Evolutionary conservation across 2,888 invertebrate species (phyloP), one percentile per base, ranked within the genome.

Genomic region (Arge pagana): DNA sequence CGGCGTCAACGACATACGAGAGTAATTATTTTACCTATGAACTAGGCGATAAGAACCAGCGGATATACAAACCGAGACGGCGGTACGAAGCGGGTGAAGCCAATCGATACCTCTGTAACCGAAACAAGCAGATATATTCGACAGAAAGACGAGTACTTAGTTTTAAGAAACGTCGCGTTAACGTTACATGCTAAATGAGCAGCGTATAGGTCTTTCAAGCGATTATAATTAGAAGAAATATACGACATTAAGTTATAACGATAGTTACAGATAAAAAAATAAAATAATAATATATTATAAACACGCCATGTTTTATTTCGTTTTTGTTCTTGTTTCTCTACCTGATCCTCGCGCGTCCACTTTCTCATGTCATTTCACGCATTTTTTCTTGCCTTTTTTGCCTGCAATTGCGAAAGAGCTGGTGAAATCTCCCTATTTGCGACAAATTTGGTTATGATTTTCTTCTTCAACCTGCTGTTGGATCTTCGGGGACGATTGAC

Each of bases 1-100:
- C 50, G 50, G 35, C 30, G 43, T 42, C 2, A 51, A 36, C 43
- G 50, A 51, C 50, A 31, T 26, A n/a, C 28, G 28, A 45, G 36
- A 51, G 35, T 51, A 51, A 51, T 28, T 40, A 24, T 50, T 40
- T 50, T 23, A 40, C 31, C 41, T 33, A 45, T 45, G 35, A 45
- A 33, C 24, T 33, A 33, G 7, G 13, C 13, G 6, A 37, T 37
- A 7, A 37, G 18, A 19, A 18, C 18, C 19, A 36, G 16, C 16
- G 2, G 19, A n/a, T 4, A 18, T 36, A 42, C 24, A 15, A 33
- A 45, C 23, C 21, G n/a, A 16, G 21, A 21, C 24, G 13, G 19
- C 15, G 19, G 18, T 42, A 30, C 8, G 42, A 28, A 19, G 21
- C 42, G 30, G 28, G 6, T 18, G 26, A 28, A 28, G 11, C 11